phyloP scores from a whole-genome alignment of 2,113 vertebrate species.

The Struthidea cinerea region DNA sequence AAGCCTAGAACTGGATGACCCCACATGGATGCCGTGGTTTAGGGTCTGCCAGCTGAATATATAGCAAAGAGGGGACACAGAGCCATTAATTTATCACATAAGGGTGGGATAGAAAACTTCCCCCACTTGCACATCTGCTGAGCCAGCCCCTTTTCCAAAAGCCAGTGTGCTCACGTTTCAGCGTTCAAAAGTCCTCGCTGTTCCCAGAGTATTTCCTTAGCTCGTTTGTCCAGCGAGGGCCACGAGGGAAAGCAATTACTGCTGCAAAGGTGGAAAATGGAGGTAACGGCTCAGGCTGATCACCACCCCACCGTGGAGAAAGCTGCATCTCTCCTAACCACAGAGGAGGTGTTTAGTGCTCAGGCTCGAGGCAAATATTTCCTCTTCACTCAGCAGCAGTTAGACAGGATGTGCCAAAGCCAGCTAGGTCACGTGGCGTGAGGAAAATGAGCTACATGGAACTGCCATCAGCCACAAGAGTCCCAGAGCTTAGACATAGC shows the following conservation, averaged over 20 bases:
- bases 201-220: slow-evolving; percentile 16
- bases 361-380: slow-evolving; percentile 18
- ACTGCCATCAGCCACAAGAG: not conserved
- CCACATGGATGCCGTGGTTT: not conserved
- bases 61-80: not conserved
- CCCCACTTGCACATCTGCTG: not conserved
- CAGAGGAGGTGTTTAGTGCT: slow-evolving; percentile 16
- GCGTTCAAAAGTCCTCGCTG: not conserved
- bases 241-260: slow-evolving; percentile 64
- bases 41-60: not conserved
- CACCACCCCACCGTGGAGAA: slow-evolving; percentile 2
- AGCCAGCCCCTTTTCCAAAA: slow-evolving; percentile 5
- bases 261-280: slow-evolving; percentile 59
- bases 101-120: not conserved
- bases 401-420: not conserved
- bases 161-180: not conserved
- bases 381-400: slow-evolving; percentile 2
- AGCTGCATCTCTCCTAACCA: slow-evolving; percentile 1
- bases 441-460: not conserved
- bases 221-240: not conserved
- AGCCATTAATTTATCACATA: not conserved
- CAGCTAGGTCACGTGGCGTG: not conserved
- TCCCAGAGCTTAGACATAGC: not conserved
- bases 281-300: slow-evolving; percentile 26
- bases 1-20: not conserved